phyloP scores from a whole-genome alignment of 2,113 vertebrate species.

The Panthera uncia region DNA sequence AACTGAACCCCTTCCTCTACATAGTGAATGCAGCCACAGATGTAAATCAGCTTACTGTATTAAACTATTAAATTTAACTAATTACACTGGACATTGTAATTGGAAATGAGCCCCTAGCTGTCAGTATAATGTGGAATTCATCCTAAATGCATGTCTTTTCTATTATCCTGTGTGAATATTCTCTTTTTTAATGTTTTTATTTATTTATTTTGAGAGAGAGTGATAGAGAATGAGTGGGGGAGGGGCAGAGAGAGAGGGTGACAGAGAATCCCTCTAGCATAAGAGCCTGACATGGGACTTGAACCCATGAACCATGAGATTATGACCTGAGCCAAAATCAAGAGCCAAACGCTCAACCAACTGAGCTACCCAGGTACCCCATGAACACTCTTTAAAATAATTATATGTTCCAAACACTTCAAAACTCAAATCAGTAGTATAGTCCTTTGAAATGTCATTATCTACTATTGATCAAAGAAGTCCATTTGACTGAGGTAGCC shows the following conservation, averaged over 20 bases:
- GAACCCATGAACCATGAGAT: too few species aligned
- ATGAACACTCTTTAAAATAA: background rate
- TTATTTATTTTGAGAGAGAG: too few species aligned
- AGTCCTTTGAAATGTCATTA: background rate
- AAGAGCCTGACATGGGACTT: too few species aligned
- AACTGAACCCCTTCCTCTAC: background rate
- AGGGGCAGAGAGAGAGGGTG: too few species aligned
- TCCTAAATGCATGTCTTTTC: background rate
- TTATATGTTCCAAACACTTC: background rate
- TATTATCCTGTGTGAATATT: background rate
- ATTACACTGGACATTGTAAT: background rate
- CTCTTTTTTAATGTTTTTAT: background rate
- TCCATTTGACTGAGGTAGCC: background rate
- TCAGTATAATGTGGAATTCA: background rate
- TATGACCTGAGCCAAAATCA: too few species aligned
- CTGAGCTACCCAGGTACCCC: too few species aligned
- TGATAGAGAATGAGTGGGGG: too few species aligned
- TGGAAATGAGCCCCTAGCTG: background rate
- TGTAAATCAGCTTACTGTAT: background rate
- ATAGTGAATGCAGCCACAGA: constrained; percentile 4
- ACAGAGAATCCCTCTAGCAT: too few species aligned
- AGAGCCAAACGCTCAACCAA: too few species aligned
- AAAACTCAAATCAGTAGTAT: background rate
- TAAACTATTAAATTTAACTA: constrained; percentile 7
- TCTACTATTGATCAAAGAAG: background rate